Base-by-base conservation (phyloP, 2,113 vertebrate genomes). In the Talpa occidentalis region DNA sequence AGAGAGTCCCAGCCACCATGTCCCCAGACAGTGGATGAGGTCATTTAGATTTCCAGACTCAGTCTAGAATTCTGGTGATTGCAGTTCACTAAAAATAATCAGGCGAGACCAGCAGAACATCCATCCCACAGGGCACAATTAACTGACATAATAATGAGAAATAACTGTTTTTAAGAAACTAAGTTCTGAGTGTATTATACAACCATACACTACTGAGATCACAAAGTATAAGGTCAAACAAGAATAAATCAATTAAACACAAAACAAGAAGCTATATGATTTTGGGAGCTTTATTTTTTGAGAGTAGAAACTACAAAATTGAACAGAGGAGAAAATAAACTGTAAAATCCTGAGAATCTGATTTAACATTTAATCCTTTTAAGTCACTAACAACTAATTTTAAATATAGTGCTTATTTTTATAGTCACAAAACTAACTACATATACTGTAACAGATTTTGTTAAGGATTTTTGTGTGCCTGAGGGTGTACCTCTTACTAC, bases 211-310 rank as follows among this genome's bases (percentile, higher is more conserved):
- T 77, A 89, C 7, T 78, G 21, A 72, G 37, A 54, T 64, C n/a
- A 87, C 47, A 87, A 95, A 91, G 35, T 10, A 60, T 11, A 67
- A 82, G 37, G 32, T n/a, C 10, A 83, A 59, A 76, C 12, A 37
- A 6, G 21, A 94, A 47, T 60, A 12, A 91, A 47, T 82, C 40
- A 90, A 32, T 84, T 28, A 95, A 90, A 91, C 52, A 84, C 28
- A 72, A 62, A 81, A 88, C 37, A 73, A 91, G 30, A 93, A 82
- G 26, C 64, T 66, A 3, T 60, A 62, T 78, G 67, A 91, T 78
- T 95, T 26, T 37, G 24, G 30, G 10, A 67, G 32, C 73, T 98
- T 98, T 98, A 98, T 98, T 98, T 97, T 95, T 74, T 90, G 62
- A 95, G 28, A 88, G 21, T 94, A 95, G 35, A 97, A 97, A 96